Evolutionary conservation across 2,113 vertebrate genomes (phyloP).

Genomic region (Phylloscopus trochiloides): DNA sequence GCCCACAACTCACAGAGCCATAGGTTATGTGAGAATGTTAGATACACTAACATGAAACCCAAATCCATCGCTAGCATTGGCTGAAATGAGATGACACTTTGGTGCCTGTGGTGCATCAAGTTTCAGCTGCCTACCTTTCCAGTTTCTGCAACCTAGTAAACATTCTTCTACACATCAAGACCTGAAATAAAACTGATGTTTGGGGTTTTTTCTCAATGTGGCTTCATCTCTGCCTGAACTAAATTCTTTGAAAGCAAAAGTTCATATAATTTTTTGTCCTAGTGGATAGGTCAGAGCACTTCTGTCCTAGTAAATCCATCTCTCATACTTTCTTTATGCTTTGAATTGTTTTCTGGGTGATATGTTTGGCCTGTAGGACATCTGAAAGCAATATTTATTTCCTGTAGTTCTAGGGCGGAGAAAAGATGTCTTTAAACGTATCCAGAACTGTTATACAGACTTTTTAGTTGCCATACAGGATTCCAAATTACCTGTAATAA

Average conservation of each 20-base stretch:
- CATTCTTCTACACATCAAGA: not conserved
- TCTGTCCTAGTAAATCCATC: not conserved
- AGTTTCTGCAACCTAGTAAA: not conserved
- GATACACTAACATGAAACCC: not conserved
- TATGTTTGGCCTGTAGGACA: not conserved
- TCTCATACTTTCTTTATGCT: not conserved
- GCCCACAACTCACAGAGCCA: rapidly evolving
- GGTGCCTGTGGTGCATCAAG: not conserved
- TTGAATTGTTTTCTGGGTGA: not conserved
- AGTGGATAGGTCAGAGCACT: not conserved
- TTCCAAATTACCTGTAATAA: not conserved
- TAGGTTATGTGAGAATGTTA: not conserved
- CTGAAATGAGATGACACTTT: not conserved
- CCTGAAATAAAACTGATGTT: not conserved
- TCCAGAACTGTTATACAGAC: not conserved
- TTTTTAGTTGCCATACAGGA: not conserved
- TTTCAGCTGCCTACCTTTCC: not conserved
- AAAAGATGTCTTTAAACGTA: not conserved
- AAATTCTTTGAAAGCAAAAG: not conserved
- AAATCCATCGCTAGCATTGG: not conserved
- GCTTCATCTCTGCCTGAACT: not conserved
- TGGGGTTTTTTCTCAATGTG: not conserved
- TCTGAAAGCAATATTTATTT: not conserved
- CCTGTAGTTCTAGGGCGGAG: not conserved
- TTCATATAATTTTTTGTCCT: not conserved